Evolutionary conservation across 2,797 vertebrate genomes (phyloP), one percentile per base, ranked within the genome.

Genomic region (Mormyrus hasselquistii): DNA sequence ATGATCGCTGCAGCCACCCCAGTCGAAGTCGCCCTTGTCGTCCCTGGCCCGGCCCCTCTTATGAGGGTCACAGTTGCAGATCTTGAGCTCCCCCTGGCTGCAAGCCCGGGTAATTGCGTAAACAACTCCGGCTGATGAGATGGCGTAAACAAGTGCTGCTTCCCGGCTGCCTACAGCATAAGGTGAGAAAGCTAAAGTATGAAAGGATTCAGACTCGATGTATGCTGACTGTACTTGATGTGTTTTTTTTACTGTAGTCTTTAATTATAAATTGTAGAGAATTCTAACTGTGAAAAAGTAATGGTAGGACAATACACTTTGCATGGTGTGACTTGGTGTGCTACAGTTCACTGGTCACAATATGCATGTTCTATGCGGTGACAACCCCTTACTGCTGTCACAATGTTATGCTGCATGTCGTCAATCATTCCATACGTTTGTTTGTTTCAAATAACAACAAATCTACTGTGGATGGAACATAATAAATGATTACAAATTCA

Each of bases 1-100:
- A 94, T 99, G 97, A 96, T 99, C 98, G 1, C 98, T 99, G 95
- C 98, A 99, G 89, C 98, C 98, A 0, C 98, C 98, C 98, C 98
- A 99, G 93, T 98, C 98, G 65, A 98, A 99, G 88, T 94, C 95
- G 44, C 98, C 98, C 84, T 95, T 95, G 76, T 97, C 96, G 14
- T 99, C 98, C 57, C 92, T 97, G 12, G 93, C 94, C 90, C 94
- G 95, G 41, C 98, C 98, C 1, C 96, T 95, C 92, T 97, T 98
- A 4, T 97, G 97, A 0, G 96, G 92, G 93, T 99, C 97, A 0
- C 98, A 99, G 93, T 93, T 95, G 92, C 98, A 99, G 87, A 96
- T 97, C 92, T 97, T 98, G 34, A 99, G 96, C 91, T 99, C 98
- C 0, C 98, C 98, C 88, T 98, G 97, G 93, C 98, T 99, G 94